These are phyloP conservation scores for Leptopilina clavipes DNA, from an alignment of 1,140 invertebrate species.

Conservation along the genomic window DNA sequence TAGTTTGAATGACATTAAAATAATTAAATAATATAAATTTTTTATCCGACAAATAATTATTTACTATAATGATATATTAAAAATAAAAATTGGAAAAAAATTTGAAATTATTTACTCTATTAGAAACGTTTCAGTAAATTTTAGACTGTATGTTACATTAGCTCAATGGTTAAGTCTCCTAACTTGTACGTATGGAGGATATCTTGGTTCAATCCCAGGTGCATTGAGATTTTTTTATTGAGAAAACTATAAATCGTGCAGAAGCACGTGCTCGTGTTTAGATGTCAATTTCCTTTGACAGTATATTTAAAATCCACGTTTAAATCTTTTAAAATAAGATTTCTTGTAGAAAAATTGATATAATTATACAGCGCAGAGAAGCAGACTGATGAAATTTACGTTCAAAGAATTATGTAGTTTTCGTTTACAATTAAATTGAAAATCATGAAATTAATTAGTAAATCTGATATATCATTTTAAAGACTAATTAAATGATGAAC, in stretches of 20 bases:
- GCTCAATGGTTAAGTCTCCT: neutral
- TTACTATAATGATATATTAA: too few species aligned
- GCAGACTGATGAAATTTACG: neutral
- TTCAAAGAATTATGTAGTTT: neutral
- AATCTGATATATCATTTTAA: too few species aligned
- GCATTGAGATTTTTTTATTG: neutral
- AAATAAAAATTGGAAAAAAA: neutral
- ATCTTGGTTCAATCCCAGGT: neutral
- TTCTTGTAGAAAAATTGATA: neutral
- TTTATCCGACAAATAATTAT: too few species aligned
- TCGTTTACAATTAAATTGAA: too few species aligned
- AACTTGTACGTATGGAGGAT: neutral
- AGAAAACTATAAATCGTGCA: neutral
- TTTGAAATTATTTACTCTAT: neutral
- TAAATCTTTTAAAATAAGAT: neutral
- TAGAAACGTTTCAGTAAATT: neutral
- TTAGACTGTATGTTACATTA: neutral
- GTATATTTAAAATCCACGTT: neutral
- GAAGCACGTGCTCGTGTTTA: neutral
- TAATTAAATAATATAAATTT: too few species aligned
- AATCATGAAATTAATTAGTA: too few species aligned
- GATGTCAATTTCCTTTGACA: neutral
- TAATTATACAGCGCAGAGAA: neutral
- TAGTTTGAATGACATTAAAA: too few species aligned
- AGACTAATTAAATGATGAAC: too few species aligned